Base-by-base conservation (phyloP, 64 coral and sea anemone genomes). In the Dendrophyllia cribrosa region DNA sequence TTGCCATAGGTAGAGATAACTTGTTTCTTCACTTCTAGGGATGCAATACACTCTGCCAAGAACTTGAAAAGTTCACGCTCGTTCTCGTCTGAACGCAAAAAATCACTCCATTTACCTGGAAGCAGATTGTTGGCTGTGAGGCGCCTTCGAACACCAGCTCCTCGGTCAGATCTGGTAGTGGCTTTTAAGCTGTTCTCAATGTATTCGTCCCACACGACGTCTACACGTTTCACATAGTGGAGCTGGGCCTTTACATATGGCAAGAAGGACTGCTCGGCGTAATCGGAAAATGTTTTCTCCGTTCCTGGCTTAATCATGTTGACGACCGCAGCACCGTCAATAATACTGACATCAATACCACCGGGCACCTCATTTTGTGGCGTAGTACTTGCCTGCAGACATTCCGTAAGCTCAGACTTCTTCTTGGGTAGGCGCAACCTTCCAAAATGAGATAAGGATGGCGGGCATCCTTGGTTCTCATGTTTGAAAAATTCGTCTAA, bases 391-490 rank as follows among this genome's bases (percentile, higher is more conserved):
- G 13, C 79, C 75, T 92, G 66, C 16, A 92, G 79, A 15, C 79
- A 92, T 59, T 72, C 56, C 20, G 79, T 72, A 8, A 92, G 52
- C 79, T 92, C 90, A 14, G 90, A 82, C 46, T 94, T 89, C 66
- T 89, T 80, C 47, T 15, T 22, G 61, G 92, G 92, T 25, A 94
- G 78, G 2, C 64, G 76, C 26, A 94, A 60, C 23, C 89, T 89
- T 61, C 92, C 76, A 61, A 83, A 52, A 88, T 89, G 53, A 16
- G 86, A 88, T 73, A 94, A 83, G 0, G 86, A 89, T 26, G 86
- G 92, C 21, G 86, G 92, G 43, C n/a, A 94, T 26, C 86, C 92
- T 46, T 89, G 80, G 24, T 92, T n/a, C n/a, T n/a, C n/a, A n/a
- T n/a, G n/a, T n/a, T n/a, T n/a, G n/a, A n/a, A n/a, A n/a, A n/a